Evolutionary conservation across 2,797 vertebrate species (phyloP), one percentile per base, ranked within the genome.

Genomic region (Falco biarmicus): DNA sequence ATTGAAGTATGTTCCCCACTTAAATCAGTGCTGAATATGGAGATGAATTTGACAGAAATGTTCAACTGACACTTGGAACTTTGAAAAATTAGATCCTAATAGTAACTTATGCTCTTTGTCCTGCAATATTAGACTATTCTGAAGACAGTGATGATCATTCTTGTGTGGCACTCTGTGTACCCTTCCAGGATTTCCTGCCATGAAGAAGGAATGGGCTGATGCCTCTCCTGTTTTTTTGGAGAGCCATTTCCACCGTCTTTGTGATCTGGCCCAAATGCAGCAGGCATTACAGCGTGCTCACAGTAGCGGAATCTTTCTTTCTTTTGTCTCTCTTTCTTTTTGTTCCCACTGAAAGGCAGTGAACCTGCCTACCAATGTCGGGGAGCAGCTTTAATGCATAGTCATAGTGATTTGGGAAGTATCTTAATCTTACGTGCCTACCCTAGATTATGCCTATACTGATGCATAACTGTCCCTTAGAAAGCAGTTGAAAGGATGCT

Each of bases 111-210:
- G 2, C 7, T 79, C 25, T 83, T 41, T 60, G 13, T 80, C 37
- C 31, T 78, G 45, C 68, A 79, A 3, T 51, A 61, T 43, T 87
- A 61, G 29, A 24, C 34, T 85, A 11, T 89, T 85, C 53, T 93
- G 83, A 88, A 81, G 65, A 31, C 5, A 2, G 13, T 24, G 29
- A 24, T 68, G 31, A 8, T 45, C 0, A 0, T 60, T 68, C 61
- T 87, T 86, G n/a, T 29, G 22, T 51, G 31, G 17, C n/a, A 64
- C 8, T 45, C 41, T 41, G 0, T 5, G 2, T 50, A 66, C 25
- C 7, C 24, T 70, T 92, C 25, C 39, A 84, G 54, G n/a, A 57
- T 79, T 86, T 88, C 37, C 34, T 80, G 24, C 39, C 28, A 25
- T 13, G 10, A 43, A 39, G n/a, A 22, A 50, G 48, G 39, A 80